These are phyloP conservation scores for Megaceryle alcyon DNA, from an alignment of 2,797 vertebrate species.

Conservation along the genomic window DNA sequence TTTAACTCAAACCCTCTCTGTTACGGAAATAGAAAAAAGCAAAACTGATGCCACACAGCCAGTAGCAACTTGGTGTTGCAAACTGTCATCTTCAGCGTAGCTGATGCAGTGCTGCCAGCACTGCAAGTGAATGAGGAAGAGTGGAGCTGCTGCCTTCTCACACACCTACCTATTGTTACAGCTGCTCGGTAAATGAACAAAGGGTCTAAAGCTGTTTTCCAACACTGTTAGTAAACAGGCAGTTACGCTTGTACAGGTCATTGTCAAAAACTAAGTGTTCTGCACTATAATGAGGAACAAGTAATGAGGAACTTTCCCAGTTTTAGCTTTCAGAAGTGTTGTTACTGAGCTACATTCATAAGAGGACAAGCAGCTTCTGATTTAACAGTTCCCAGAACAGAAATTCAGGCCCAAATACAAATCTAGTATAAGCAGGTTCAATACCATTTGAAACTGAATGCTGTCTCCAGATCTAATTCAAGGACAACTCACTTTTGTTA, in stretches of 20 bases:
- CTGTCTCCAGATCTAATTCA: not conserved
- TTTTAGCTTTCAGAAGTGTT: not conserved
- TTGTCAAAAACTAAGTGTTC: not conserved
- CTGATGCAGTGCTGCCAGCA: not conserved
- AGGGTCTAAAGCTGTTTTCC: not conserved
- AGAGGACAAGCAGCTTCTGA: not conserved
- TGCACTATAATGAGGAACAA: not conserved
- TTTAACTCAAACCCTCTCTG: slow-evolving; percentile 17
- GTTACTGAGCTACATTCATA: not conserved
- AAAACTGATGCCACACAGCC: not conserved
- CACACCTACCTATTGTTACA: not conserved
- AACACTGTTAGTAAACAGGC: not conserved
- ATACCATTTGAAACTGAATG: not conserved
- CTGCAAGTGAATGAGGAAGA: not conserved
- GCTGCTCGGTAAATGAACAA: not conserved
- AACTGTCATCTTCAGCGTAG: not conserved
- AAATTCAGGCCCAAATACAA: not conserved
- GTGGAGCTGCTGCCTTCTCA: not conserved
- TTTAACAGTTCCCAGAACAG: not conserved
- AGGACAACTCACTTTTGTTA: not conserved
- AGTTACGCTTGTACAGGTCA: not conserved
- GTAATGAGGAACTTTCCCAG: slow-evolving; percentile 35
- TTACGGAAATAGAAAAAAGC: slow-evolving; percentile 41
- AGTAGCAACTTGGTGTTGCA: not conserved
- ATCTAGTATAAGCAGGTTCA: not conserved